Evolutionary conservation across 2,113 vertebrate species (phyloP).

Genomic region (Trichechus manatus): DNA sequence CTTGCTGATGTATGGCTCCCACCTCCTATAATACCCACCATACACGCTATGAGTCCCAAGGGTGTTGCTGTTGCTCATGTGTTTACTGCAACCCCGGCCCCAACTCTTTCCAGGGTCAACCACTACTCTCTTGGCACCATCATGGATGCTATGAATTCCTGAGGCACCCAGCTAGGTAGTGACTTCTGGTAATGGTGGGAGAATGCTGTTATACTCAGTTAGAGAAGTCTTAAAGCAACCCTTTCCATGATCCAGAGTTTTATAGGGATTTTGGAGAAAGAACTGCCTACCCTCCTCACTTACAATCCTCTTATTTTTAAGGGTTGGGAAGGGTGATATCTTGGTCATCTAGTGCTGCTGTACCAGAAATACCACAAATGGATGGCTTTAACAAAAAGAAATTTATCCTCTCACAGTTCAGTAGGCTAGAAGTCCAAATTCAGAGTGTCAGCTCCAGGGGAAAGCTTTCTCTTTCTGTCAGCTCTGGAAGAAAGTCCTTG

Average conservation of each 20-base stretch:
- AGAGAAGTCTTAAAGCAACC: neutral
- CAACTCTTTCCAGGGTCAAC: neutral
- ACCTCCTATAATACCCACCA: neutral
- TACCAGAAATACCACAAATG: too few relatives aligned
- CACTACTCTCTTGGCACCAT: neutral
- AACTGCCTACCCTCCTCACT: neutral
- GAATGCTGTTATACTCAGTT: neutral
- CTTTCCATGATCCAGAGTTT: neutral
- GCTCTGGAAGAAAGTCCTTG: too few relatives aligned
- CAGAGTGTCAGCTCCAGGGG: too few relatives aligned
- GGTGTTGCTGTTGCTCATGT: neutral
- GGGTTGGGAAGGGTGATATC: neutral
- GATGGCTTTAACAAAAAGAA: too few relatives aligned
- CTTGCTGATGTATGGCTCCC: neutral
- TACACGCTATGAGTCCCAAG: neutral
- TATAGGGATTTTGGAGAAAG: neutral
- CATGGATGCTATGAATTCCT: neutral
- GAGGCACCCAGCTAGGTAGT: neutral
- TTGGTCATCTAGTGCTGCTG: too few relatives aligned
- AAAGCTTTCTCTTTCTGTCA: too few relatives aligned
- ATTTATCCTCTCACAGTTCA: too few relatives aligned
- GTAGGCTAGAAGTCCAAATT: too few relatives aligned
- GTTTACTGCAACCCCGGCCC: neutral
- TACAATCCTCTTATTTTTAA: neutral
- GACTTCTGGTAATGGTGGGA: neutral